Conservation (phyloP, 2,113 vertebrate genomes). For the Tachysurus fulvidraco region DNA sequence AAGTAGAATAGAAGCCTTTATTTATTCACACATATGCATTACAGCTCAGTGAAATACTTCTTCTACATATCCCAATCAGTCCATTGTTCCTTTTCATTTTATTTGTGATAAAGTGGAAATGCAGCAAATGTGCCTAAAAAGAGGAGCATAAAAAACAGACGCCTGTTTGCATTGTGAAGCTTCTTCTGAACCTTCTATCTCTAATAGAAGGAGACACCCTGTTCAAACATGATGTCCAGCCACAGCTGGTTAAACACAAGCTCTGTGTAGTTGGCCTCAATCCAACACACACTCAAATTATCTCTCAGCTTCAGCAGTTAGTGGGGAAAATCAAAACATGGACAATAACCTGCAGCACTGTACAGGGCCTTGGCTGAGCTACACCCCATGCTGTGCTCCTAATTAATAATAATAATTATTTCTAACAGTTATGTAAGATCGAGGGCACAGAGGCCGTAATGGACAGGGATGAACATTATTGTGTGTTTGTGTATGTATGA, state of each 20-base stretch:
- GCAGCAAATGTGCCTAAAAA: background rate
- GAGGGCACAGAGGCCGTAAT: background rate
- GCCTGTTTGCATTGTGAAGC: constrained; percentile 9
- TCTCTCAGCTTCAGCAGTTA: constrained; percentile 27
- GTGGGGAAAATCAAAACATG: constrained; percentile 33
- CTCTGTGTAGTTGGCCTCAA: background rate
- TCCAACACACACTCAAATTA: constrained; percentile 38
- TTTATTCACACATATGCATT: no score
- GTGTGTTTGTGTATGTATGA: background rate
- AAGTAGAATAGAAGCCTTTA: no score
- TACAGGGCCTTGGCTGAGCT: constrained; percentile 19
- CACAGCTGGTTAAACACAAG: constrained; percentile 46
- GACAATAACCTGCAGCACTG: constrained; percentile 11
- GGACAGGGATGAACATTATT: no score
- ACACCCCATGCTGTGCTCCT: constrained; percentile 22
- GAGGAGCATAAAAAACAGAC: background rate
- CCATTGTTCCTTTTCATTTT: background rate
- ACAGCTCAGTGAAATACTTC: no score
- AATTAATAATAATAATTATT: constrained; percentile 15
- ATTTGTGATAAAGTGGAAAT: background rate
- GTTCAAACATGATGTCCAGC: constrained; percentile 41
- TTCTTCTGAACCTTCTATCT: background rate
- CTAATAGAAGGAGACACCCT: constrained; percentile 43
- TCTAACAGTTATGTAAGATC: background rate
- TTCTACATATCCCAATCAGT: no score